phyloP scores from a whole-genome alignment of 1,140 invertebrate genomes.

The Pinna nobilis region DNA sequence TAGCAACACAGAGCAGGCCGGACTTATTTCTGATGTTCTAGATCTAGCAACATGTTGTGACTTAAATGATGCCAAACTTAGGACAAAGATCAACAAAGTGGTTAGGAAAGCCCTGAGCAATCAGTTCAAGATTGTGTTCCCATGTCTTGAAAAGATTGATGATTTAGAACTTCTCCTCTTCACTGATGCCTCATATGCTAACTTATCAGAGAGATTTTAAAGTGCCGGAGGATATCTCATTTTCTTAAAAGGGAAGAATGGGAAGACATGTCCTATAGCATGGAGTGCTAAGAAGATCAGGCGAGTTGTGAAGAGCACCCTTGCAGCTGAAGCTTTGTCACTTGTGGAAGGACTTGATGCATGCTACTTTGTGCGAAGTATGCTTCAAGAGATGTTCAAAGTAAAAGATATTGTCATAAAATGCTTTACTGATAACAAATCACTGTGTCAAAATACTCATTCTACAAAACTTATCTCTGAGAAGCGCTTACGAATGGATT shows the following conservation, averaged over 20 bases:
- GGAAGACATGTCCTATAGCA: no score
- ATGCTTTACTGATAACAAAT: conserved; percentile 27
- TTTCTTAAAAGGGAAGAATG: no score
- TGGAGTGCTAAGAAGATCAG: conserved; percentile 33
- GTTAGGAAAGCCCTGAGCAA: no score
- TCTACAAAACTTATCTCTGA: conserved; percentile 41
- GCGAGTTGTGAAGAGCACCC: conserved; percentile 26
- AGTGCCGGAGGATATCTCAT: no score
- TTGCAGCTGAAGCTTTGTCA: conserved; percentile 7
- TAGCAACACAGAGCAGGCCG: conserved; percentile 40
- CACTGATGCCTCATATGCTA: no score
- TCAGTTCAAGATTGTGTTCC: no score
- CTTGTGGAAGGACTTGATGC: conserved; percentile 16
- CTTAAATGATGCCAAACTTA: no score
- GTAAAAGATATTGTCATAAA: background rate
- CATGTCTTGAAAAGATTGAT: no score
- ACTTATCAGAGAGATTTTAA: no score
- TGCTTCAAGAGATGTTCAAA: background rate
- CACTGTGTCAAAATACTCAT: conserved; percentile 29
- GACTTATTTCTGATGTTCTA: conserved; percentile 40
- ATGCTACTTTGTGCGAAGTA: conserved; percentile 2
- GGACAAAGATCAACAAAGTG: no score
- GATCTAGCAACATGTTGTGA: conserved; percentile 23
- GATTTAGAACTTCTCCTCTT: no score
- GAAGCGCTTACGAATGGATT: conserved; percentile 35